Base-by-base conservation (phyloP, 2,797 vertebrate species). In the Babyrousa celebensis region DNA sequence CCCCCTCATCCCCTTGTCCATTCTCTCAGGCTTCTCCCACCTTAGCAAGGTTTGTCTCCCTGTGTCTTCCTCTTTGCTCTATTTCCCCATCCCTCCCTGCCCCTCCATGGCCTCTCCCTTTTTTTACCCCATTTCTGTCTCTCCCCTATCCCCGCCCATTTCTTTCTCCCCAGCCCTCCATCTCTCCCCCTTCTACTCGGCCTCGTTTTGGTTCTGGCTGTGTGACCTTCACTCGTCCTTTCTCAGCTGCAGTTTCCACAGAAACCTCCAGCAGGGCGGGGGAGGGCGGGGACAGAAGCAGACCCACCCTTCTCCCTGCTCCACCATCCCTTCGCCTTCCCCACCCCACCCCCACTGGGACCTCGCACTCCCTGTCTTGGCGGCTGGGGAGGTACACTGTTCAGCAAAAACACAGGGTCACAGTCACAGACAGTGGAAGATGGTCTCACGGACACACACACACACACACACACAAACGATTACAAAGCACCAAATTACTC, bases 241-340 rank as follows among this genome's bases (percentile, higher is more conserved):
- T 96, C 97, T 97, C 96, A 87, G 97, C 98, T 94, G 78, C 96
- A 95, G 96, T 97, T 96, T 96, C 95, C 98, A 80, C 99, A 99
- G n/a, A 98, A 98, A 68, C 99, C 98, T 90, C 95, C 90, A 54
- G 91, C 5, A 9, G 82, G 67, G 74, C 7, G 60, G 40, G 83
- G 79, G 54, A 78, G 58, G 91, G 95, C 68, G 58, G 86, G 65
- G 85, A 89, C 70, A n/a, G 71, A 84, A 84, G 63, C 71, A 58
- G 92, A 75, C 74, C 93, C 93, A 95, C 84, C 62, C 52, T 93
- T 85, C 58, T 71, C 85, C 75, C 56, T 18, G 68, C 16, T 75
- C 58, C 2, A 21, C 23, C 48, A 40, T 86, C 52, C 86, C 79
- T 75, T 62, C n/a, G 68, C 79, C 70, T 70, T 48, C 40, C 56